Percentiles rank a stretch among this genome's conserved stretches.
Conservation (phyloP, 2,888 invertebrate genomes). For the Argyresthia goedartella region DNA sequence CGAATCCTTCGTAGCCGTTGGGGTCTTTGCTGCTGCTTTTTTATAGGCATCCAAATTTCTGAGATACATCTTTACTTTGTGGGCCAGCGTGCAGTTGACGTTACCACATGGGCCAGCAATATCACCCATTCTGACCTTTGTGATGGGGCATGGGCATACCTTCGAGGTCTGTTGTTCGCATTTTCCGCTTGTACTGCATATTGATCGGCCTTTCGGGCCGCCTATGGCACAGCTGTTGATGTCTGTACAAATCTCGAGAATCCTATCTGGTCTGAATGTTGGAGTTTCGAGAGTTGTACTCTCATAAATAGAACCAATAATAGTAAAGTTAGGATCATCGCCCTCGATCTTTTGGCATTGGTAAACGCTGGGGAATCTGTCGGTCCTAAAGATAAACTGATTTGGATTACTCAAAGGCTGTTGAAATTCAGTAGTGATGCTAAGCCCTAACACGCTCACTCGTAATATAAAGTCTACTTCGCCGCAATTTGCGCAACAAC, state of each 20-base stretch:
- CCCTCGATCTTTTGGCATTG: conserved; percentile 48
- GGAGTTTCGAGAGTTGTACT: conserved; percentile 58
- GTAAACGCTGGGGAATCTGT: conserved; percentile 58
- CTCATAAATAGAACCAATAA: conserved; percentile 55
- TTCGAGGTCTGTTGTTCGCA: too few species aligned
- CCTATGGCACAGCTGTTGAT: conserved; percentile 37
- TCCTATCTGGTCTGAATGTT: conserved; percentile 27
- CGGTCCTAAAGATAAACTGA: conserved; percentile 49
- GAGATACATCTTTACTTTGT: conserved; percentile 51
- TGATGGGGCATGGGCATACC: conserved; percentile 38
- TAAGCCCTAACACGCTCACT: conserved; percentile 60
- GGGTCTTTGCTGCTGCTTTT: conserved; percentile 26
- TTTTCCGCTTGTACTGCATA: conserved; percentile 12
- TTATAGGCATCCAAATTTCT: conserved; percentile 48
- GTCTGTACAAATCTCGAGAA: conserved; percentile 53
- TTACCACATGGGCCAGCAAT: conserved; percentile 61
- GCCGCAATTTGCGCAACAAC: conserved; percentile 48
- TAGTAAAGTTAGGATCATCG: conserved; percentile 53
- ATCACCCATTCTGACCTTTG: conserved; percentile 59
- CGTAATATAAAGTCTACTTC: conserved; percentile 56
- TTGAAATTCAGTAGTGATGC: conserved; percentile 57
- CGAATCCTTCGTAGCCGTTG: conserved; percentile 23
- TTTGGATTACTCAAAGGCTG: conserved; percentile 49
- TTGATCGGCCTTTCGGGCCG: conserved; percentile 15
- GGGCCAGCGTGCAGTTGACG: conserved; percentile 48